Base-by-base conservation (phyloP, 2,113 vertebrate genomes). In the Acanthochromis polyacanthus region DNA sequence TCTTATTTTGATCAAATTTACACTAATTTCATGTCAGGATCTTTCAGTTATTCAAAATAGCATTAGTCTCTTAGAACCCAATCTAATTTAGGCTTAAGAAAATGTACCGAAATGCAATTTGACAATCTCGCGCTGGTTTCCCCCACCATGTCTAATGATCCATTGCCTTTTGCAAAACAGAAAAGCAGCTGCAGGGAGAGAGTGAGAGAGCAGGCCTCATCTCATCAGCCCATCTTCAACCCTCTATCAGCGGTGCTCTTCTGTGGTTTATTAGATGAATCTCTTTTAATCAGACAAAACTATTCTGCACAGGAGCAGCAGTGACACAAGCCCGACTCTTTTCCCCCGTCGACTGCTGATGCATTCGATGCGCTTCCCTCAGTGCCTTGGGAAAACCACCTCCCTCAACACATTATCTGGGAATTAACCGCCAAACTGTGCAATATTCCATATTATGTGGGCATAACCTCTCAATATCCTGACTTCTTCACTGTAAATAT, bases 41-140 rank as follows among this genome's bases (percentile, higher is more conserved):
- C 11, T 82, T 30, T 86, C 79, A 56, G 70, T 91, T 78, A 89
- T 89, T 85, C 68, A 90, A 85, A 89, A 77, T 65, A 45, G 17
- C 81, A 83, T 87, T 82, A 83, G 76, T 89, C 72, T 79, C 83
- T 66, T 59, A 75, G 68, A 87, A 58, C 72, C 78, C 50, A 56
- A 81, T 86, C 78, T 87, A 91, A 91, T 93, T 86, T 90, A 81
- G 84, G 79, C 84, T 85, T 80, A 77, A 78, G 76, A 88, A 82
- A 90, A 88, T 88, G 66, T 81, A 90, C 91, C 86, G 72, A 78
- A 90, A 86, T 90, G 67, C 87, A 88, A 87, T 88, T 87, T 20
- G 32, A 82, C 83, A 89, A 88, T 91, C 63, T 70, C 71, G 71
- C 38, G 50, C 73, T 75, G 81, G 60, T 85, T 84, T 84, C 61